These are phyloP conservation scores for Neuroscelio doddi DNA, from an alignment of 2,888 invertebrate species.

Conservation along the genomic window DNA sequence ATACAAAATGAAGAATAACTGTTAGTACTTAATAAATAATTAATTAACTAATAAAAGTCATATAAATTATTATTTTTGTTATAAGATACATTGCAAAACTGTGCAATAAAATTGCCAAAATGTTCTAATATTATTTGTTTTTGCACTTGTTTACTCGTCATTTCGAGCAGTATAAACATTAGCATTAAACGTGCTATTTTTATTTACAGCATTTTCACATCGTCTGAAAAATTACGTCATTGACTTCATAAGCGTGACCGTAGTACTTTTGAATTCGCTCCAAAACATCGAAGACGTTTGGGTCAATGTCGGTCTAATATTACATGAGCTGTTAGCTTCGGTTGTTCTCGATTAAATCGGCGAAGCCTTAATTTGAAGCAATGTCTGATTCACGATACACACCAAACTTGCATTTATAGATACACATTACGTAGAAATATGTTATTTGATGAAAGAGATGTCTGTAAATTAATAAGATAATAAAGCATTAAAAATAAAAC, in stretches of 20 bases:
- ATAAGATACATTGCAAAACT: no score
- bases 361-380: not conserved
- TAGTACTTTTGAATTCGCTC: constrained; percentile 51
- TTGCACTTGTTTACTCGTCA: constrained; percentile 19
- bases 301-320: constrained; percentile 64
- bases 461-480: no score
- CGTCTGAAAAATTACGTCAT: constrained; percentile 36
- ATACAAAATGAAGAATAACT: constrained; percentile 16
- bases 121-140: no score
- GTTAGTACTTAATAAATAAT: no score
- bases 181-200: constrained; percentile 17
- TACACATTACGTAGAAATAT: no score
- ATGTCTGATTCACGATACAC: constrained; percentile 13
- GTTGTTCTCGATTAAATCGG: constrained; percentile 25
- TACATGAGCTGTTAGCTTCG: constrained; percentile 24
- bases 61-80: no score
- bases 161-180: no score
- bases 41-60: no score
- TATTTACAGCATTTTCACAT: constrained; percentile 24
- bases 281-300: constrained; percentile 49
- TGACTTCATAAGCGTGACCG: constrained; percentile 7
- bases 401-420: constrained; percentile 9
- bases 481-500: no score
- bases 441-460: no score
- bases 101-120: no score